Base-by-base conservation (phyloP, 2,113 vertebrate genomes). In the Hippocampus abdominalis region DNA sequence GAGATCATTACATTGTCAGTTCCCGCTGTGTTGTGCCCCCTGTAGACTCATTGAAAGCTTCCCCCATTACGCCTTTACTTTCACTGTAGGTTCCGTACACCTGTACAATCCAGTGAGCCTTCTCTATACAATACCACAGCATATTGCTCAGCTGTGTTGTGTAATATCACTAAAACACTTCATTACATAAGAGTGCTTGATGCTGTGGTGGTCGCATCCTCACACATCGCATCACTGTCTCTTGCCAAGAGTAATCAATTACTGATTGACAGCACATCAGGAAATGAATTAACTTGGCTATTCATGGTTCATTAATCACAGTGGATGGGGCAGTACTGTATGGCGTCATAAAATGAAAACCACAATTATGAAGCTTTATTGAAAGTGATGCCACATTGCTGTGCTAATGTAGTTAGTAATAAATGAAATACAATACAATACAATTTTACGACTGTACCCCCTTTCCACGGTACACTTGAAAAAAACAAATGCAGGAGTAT, bases 1-100 rank as follows among this genome's bases (percentile, higher is more conserved):
- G 69, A 77, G 70, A 81, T 77, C 77, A 78, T 83, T 76, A 82
- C 61, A 79, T 79, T 63, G 40, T 0, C 21, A 63, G 44, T 75
- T 67, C 66, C 56, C 4, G 57, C 70, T 66, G 73, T 6, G 71
- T n/a, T 51, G 39, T 66, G 48, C 70, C 68, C 70, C 71, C 77
- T 69, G 72, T 48, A 32, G 61, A 46, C 59, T 64, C 69, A 32
- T 15, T 69, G n/a, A 69, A 67, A 4, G 36, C 65, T 69, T 70
- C 71, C 69, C 65, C 81, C 64, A 74, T 85, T 75, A 77, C 13
- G 4, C 49, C 40, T 46, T 46, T 64, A 25, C 40, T 16, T 42
- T 44, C 62, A 42, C 13, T 59, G 25, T 18, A 29, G 56, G 56
- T 59, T 15, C 15, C 32, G 16, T 60, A 60, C 13, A 60, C 57